Base-by-base conservation (phyloP, 2,797 vertebrate genomes). In the Hyperoplus lanceolatus region DNA sequence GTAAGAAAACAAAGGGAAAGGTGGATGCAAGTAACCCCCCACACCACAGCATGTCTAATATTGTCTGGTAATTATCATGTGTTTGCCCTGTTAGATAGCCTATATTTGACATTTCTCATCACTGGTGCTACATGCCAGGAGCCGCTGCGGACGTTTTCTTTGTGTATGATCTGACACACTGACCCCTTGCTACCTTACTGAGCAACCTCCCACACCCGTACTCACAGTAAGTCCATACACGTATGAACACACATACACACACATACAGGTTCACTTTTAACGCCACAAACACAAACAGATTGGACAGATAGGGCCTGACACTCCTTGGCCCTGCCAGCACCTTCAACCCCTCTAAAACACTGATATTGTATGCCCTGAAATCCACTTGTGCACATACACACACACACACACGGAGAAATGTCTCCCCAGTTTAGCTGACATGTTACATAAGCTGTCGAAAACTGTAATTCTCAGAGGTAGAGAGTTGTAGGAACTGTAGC, bases 391-490 rank as follows among this genome's bases (percentile, higher is more conserved):
- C 75, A 14, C 77, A 51, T 0, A 65, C 76, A 76, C 73, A 76
- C 77, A 76, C 73, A 76, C 77, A 61, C 51, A 69, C 18, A 42
- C 64, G 48, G 39, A 53, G 13, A 83, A 77, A 82, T 21, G 85
- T 92, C 88, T 81, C 73, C 65, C 81, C 70, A 2, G 71, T 86
- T 91, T 86, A 90, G 86, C 73, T 90, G 92, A 92, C 77, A 62
- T 75, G 85, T 95, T 93, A 79, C 86, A 76, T 92, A 92, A 94
- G 88, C 88, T 89, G 90, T 92, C 83, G 12, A 69, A 82, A 84
- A 72, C 50, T 62, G 61, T 94, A 73, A 53, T 58, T 82, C 78
- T 90, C 88, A 84, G 53, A 83, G 75, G 60, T 21, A 39, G 61
- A 5, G 74, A 15, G 74, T 61, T 73, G 75, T 50, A 36, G 88